A percentile compares a stretch with the other conserved stretches of the same genome.
These are phyloP conservation scores for Micronisus gabar DNA, from an alignment of 2,113 vertebrate genomes.

Conservation along the genomic window DNA sequence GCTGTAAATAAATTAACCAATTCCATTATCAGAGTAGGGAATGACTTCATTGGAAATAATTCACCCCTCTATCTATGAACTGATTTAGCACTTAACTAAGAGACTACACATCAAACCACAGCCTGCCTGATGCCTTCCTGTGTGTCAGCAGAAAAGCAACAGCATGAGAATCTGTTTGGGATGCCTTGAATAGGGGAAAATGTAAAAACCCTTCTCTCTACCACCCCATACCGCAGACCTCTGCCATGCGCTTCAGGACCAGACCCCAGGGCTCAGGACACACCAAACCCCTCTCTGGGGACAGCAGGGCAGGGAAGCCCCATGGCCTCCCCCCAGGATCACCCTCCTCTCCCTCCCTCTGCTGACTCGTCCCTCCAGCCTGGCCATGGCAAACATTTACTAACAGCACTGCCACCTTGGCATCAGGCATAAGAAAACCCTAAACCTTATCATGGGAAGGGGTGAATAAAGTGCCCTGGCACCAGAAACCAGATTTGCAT, in stretches of 20 bases:
- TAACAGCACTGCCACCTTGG: accelerated
- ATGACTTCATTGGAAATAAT: neutral
- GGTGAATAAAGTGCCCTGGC: neutral
- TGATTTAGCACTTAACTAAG: neutral
- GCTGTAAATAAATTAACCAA: neutral
- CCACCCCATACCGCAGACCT: accelerated
- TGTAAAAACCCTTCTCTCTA: neutral
- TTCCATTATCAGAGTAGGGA: neutral
- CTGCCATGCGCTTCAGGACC: accelerated
- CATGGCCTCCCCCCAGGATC: accelerated
- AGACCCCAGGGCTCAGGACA: neutral
- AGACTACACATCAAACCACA: neutral
- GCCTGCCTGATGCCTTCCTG: neutral
- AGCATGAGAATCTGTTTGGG: neutral
- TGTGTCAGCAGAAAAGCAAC: neutral
- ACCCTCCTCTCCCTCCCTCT: neutral
- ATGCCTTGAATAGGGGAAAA: neutral
- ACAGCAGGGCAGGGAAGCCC: neutral
- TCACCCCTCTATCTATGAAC: neutral
- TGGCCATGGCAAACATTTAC: neutral
- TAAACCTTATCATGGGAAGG: neutral
- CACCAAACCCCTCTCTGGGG: accelerated
- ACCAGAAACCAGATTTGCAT: neutral
- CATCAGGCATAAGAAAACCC: neutral
- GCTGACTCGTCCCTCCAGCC: neutral